Evolutionary conservation across 2,888 invertebrate species (phyloP), one percentile per base, ranked within the genome.

Genomic region (Patella ulyssiponensis): DNA sequence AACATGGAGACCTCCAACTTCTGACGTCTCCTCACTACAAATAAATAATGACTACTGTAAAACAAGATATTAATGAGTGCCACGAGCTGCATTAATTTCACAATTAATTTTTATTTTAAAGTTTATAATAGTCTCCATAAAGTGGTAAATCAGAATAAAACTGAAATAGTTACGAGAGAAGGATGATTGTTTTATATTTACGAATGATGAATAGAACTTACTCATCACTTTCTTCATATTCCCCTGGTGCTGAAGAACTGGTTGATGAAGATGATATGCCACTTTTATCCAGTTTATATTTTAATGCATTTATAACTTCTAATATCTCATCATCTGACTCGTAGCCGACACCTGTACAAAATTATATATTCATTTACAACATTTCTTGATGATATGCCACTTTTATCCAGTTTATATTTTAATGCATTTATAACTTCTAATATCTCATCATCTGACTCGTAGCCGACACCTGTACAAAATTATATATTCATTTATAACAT

Each of bases 211-310:
- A 12, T 4, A n/a, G 14, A 33, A 82, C 87, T 81, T 81, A 87
- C 87, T 86, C 84, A 73, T 87, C 86, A 77, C 86, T 87, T 74
- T 87, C 87, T 69, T 85, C 85, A 76, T 87, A 88, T 72, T 86
- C 86, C 27, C 81, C 82, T 7, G 79, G 78, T 71, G 79, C 78
- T 53, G 81, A 82, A 70, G 64, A 64, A 64, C 64, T 23, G 23
- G 56, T 76, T 71, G 17, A 71, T 71, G 23, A 33, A 54, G 53
- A 71, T 64, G 56, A 58, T 53, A 56, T 71, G 9, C 44, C 44
- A 44, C 44, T 44, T 44, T 44, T 44, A 64, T 64, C 23, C 20
- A 23, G 20, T 23, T 64, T 64, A 64, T 64, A 64, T 64, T 64
- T 64, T 64, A 64, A 64, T 64, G 64, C 74, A 69, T 64, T 64